Conservation (phyloP, 1,140 invertebrate genomes). For the Trichonephila clavipes region DNA sequence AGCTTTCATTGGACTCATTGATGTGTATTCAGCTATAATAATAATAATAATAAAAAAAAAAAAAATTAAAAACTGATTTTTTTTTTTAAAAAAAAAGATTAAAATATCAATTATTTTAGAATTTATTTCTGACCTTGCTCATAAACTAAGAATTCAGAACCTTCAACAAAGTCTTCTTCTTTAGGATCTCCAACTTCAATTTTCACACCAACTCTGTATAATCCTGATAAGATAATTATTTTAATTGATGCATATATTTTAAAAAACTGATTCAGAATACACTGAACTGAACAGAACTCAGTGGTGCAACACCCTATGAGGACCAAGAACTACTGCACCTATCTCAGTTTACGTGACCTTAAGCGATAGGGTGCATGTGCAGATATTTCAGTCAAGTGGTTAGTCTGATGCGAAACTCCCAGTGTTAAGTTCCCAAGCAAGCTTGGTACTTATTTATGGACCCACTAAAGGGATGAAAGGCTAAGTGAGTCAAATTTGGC, state of each 20-base stretch:
- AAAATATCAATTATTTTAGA: neutral
- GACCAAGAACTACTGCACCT: too few relatives aligned
- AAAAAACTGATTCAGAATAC: too few relatives aligned
- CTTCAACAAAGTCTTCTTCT: conserved; percentile 62
- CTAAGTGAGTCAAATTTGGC: too few relatives aligned
- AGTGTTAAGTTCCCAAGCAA: too few relatives aligned
- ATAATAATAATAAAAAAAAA: neutral
- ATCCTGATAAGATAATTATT: conserved; percentile 11
- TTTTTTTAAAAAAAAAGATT: neutral
- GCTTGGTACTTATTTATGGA: too few relatives aligned
- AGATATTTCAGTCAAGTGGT: too few relatives aligned
- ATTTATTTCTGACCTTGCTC: conserved; percentile 19
- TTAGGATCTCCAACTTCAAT: conserved; percentile 39
- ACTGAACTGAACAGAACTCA: too few relatives aligned
- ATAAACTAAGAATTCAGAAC: conserved; percentile 58
- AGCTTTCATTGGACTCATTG: conserved; percentile 50
- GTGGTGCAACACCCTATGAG: too few relatives aligned
- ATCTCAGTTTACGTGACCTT: too few relatives aligned
- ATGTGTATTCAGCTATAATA: conserved; percentile 54
- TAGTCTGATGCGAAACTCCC: too few relatives aligned
- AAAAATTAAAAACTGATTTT: neutral
- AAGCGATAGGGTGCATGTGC: too few relatives aligned
- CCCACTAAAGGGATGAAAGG: too few relatives aligned
- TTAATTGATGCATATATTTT: neutral
- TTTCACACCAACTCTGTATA: conserved; percentile 57